Evolutionary conservation across 2,888 invertebrate genomes (phyloP), one percentile per base, ranked within the genome.

Genomic region (Cephus sareptanus): DNA sequence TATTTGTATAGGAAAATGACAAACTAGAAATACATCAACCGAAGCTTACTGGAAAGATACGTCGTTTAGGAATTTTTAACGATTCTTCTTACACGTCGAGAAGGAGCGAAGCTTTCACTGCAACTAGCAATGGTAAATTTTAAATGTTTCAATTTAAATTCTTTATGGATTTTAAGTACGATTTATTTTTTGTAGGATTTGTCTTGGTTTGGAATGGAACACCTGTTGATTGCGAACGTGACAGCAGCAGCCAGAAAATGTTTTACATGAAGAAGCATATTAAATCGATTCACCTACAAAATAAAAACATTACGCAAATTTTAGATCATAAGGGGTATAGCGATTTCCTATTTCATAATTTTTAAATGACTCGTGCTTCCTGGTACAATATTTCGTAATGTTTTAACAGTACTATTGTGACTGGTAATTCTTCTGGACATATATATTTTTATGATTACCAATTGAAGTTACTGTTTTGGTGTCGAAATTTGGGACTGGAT

Each of bases 381-480:
- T 56, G 56, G 23, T 56, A 56, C 13, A 71, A 70, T 71, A 23
- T 71, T 31, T 71, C 71, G 4, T n/a, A 31, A 71, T 34, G 31
- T n/a, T n/a, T 31, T 31, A 23, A 35, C 85, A 94, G 94, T 13
- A 87, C 92, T n/a, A 89, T 94, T 74, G 93, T 93, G 37, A 93
- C 93, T 0, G 94, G 94, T 15, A 94, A 94, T 85, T 89, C 87
- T 23, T 82, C 77, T 0, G 95, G 95, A 0, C 92, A 93, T 74
- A 92, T 95, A 74, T 92, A 92, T 83, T 94, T 95, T 87, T 95
- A 94, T 86, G 94, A 95, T 82, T 90, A 91, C 73, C 92, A 93
- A 83, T 87, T 95, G 83, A 93, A 92, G 85, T 90, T 95, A 76
- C 83, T 95, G 75, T 94, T 94, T 88, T 94, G 94, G 94, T 91